Conservation (phyloP, 2,797 vertebrate species). For the Mus minutoides region DNA sequence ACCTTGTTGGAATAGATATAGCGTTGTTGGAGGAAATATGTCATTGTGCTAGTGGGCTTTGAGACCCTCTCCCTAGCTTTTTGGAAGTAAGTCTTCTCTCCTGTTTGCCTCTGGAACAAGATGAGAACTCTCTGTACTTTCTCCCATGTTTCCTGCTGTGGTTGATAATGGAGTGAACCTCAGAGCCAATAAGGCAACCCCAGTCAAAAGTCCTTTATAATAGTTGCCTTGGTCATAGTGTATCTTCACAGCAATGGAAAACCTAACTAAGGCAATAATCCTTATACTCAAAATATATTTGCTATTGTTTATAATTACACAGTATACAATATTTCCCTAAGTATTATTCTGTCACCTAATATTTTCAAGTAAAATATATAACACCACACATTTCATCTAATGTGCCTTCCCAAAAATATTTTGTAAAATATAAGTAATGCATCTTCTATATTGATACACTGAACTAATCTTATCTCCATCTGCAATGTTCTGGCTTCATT, state of each 20-base stretch:
- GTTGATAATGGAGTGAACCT: background rate
- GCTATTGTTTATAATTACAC: background rate
- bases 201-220: background rate
- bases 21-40: background rate
- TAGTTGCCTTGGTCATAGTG: background rate
- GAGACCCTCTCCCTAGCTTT: background rate
- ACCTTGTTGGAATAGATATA: background rate
- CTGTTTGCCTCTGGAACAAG: background rate
- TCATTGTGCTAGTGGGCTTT: background rate
- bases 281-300: slow-evolving; percentile 1
- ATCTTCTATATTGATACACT: background rate
- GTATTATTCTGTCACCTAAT: background rate
- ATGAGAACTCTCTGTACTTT: background rate
- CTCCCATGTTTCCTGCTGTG: background rate
- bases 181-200: background rate
- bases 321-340: background rate
- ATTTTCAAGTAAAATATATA: background rate
- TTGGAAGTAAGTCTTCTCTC: background rate
- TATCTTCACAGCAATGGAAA: background rate
- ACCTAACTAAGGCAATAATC: background rate
- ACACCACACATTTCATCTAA: background rate
- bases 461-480: background rate
- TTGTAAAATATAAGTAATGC: slow-evolving; percentile 14
- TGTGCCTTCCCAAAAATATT: background rate
- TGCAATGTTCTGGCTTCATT: slow-evolving; percentile 25